Evolutionary conservation across 2,797 vertebrate genomes (phyloP).

Genomic region (Florisuga fusca): DNA sequence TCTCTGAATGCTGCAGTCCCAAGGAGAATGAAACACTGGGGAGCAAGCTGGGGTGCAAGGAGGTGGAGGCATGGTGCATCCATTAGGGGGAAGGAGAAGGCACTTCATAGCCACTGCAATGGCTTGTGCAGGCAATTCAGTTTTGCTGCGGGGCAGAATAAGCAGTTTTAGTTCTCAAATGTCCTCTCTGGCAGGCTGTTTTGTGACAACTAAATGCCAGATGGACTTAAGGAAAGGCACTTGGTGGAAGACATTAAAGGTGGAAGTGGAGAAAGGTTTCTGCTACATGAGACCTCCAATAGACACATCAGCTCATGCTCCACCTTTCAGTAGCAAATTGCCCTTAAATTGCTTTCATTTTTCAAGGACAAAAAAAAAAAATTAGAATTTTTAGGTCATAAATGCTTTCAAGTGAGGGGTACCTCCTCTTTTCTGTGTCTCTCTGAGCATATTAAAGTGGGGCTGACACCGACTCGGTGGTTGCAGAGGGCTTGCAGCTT

Average conservation of each 20-base stretch:
- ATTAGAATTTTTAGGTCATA: background rate
- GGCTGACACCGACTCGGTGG: background rate
- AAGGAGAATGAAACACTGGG: background rate
- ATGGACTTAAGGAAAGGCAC: background rate
- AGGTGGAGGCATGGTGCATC: background rate
- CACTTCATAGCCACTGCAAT: rapidly evolving
- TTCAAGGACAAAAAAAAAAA: background rate
- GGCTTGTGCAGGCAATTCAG: background rate
- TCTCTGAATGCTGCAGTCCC: rapidly evolving
- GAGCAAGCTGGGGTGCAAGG: background rate
- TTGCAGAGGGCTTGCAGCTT: background rate
- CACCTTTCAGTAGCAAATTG: background rate
- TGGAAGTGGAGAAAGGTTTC: background rate
- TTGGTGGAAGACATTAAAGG: background rate
- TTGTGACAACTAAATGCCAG: background rate
- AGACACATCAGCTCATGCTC: background rate
- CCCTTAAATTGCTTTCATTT: background rate
- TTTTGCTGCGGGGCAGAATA: background rate
- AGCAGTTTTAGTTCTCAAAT: background rate
- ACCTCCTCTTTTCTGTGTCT: rapidly evolving
- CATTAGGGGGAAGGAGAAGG: background rate
- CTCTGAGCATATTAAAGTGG: rapidly evolving
- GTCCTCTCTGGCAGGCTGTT: background rate
- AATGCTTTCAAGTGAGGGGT: background rate
- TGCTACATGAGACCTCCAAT: background rate